These are phyloP conservation scores for Crenichthys baileyi DNA, from an alignment of 2,797 vertebrate genomes.

Conservation along the genomic window DNA sequence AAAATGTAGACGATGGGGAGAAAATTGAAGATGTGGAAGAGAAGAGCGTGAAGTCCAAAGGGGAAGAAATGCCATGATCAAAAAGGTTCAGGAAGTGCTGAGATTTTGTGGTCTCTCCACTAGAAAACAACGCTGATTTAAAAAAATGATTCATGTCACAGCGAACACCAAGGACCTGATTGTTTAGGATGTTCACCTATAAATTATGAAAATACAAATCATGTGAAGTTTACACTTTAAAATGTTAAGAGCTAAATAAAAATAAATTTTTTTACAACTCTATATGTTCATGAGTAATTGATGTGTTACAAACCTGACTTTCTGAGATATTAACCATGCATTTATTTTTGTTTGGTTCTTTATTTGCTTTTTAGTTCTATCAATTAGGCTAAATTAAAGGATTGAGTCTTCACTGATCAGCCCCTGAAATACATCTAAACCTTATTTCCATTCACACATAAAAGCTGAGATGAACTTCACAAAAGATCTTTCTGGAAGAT, in stretches of 20 bases:
- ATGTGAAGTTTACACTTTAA: slow-evolving; percentile 35
- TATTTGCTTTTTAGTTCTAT: background rate
- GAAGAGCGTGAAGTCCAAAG: slow-evolving; percentile 76
- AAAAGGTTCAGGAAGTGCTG: slow-evolving; percentile 61
- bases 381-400: background rate
- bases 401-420: background rate
- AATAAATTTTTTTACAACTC: slow-evolving; percentile 35
- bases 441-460: background rate
- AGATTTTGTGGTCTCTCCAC: slow-evolving; percentile 63
- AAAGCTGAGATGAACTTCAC: background rate
- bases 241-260: slow-evolving; percentile 6
- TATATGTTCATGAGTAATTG: slow-evolving; percentile 34
- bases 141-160: slow-evolving; percentile 67
- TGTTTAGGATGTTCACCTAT: slow-evolving; percentile 51
- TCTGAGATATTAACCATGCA: background rate
- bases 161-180: slow-evolving; percentile 53
- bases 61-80: slow-evolving; percentile 75
- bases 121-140: slow-evolving; percentile 67
- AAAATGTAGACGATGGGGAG: slow-evolving; percentile 74
- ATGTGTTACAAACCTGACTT: slow-evolving; percentile 28
- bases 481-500: background rate
- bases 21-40: slow-evolving; percentile 80
- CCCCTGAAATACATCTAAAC: background rate
- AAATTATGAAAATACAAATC: slow-evolving; percentile 61
- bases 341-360: background rate